A percentile compares a stretch with the other conserved stretches of the same genome.
phyloP scores from a whole-genome alignment of 2,113 vertebrate species.

The Balaeniceps rex region DNA sequence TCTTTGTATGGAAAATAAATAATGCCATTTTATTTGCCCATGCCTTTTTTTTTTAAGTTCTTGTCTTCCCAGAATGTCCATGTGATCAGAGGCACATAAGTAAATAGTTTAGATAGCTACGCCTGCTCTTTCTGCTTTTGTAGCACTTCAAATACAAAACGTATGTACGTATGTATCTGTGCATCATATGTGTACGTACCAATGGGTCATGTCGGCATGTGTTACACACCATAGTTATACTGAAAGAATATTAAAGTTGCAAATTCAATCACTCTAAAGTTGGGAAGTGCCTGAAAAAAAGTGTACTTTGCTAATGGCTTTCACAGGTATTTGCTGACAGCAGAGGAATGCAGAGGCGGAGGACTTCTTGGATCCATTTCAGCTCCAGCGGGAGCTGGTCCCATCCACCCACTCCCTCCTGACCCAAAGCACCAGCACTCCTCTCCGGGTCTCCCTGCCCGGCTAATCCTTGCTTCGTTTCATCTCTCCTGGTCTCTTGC shows the following conservation, averaged over 20 bases:
- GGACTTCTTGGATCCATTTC: not conserved
- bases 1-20: not conserved
- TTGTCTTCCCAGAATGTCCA: not conserved
- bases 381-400: fast-evolving
- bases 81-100: not conserved
- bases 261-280: not conserved
- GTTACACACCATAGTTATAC: not conserved
- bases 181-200: not conserved
- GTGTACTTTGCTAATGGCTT: not conserved
- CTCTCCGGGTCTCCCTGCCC: not conserved
- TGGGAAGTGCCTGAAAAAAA: not conserved
- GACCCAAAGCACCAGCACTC: fast-evolving
- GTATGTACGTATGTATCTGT: not conserved
- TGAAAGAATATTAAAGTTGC: not conserved
- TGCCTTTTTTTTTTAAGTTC: not conserved
- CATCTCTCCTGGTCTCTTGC: not conserved
- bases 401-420: not conserved
- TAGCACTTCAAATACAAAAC: not conserved
- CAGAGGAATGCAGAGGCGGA: not conserved
- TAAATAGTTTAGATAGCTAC: not conserved
- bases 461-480: not conserved
- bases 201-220: not conserved
- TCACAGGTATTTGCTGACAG: not conserved
- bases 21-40: not conserved
- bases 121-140: not conserved